These are phyloP conservation scores for Halocynthia roretzi DNA, from an alignment of 23 tunicate genomes.

Conservation along the genomic window DNA sequence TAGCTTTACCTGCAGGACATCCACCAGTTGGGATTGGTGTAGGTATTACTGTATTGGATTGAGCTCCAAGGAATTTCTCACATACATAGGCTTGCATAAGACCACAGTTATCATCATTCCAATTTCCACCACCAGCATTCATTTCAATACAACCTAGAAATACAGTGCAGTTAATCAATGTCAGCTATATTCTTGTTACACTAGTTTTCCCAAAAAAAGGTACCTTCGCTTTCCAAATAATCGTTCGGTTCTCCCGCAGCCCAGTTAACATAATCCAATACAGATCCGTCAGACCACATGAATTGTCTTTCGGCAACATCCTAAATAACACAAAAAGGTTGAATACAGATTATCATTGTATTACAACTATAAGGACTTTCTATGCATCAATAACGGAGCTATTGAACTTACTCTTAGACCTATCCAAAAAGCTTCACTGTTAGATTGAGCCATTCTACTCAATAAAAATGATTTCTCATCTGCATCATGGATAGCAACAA, in stretches of 20 bases:
- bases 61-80: constrained; percentile 48
- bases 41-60: constrained; percentile 20
- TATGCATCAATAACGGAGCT: neutral
- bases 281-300: constrained; percentile 57
- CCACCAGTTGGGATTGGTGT: constrained; percentile 34
- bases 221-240: constrained; percentile 63
- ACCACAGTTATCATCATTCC: constrained; percentile 87
- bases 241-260: constrained; percentile 76
- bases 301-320: constrained; percentile 32
- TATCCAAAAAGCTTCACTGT: constrained; percentile 42
- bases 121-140: constrained; percentile 30
- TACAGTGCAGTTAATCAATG: neutral
- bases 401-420: constrained; percentile 56
- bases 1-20: constrained; percentile 46
- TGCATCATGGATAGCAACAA: constrained; percentile 69
- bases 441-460: constrained; percentile 33
- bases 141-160: constrained; percentile 62
- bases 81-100: constrained; percentile 32
- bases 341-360: neutral
- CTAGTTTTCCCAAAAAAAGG: no score
- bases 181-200: neutral
- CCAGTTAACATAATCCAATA: constrained; percentile 57
- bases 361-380: neutral
- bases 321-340: neutral
- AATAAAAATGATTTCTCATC: constrained; percentile 58